Percentiles rank a stretch among this genome's conserved stretches.
These are phyloP conservation scores for Apteryx mantelli DNA, from an alignment of 2,113 vertebrate species.

Conservation along the genomic window DNA sequence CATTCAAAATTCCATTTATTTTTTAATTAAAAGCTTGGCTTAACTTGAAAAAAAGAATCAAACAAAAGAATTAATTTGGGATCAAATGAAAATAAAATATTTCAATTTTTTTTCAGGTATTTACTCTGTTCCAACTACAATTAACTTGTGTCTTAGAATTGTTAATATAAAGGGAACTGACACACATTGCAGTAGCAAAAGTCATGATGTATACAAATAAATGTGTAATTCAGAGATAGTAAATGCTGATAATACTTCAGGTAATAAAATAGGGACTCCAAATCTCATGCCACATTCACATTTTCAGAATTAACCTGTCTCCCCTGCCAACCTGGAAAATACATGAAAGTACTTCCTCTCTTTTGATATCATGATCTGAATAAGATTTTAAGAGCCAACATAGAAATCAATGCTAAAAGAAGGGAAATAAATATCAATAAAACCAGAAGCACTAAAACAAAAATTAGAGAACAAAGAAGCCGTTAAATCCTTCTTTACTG, in stretches of 20 bases:
- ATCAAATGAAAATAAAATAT: neutral
- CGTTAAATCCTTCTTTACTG: conserved; percentile 7
- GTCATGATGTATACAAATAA: neutral
- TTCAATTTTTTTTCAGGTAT: neutral
- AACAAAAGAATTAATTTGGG: neutral
- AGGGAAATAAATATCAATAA: conserved; percentile 53
- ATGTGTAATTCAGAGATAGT: neutral
- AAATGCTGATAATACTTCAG: neutral
- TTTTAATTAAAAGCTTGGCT: neutral
- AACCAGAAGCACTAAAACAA: conserved; percentile 62
- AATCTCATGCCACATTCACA: neutral
- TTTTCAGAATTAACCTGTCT: conserved; percentile 1
- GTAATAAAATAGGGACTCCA: neutral
- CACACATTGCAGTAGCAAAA: neutral
- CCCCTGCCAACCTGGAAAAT: conserved; percentile 28
- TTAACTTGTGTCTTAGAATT: neutral
- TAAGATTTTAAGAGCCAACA: conserved; percentile 55
- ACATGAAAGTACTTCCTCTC: conserved; percentile 52
- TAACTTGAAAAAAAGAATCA: neutral
- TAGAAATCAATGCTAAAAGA: conserved; percentile 43
- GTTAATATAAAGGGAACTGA: neutral
- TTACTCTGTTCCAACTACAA: neutral
- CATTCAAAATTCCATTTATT: neutral
- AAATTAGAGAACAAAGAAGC: conserved; percentile 45
- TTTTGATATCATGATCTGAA: conserved; percentile 69